These are phyloP conservation scores for Hipparchia sbordonii DNA, from an alignment of 2,888 invertebrate genomes.

Conservation along the genomic window DNA sequence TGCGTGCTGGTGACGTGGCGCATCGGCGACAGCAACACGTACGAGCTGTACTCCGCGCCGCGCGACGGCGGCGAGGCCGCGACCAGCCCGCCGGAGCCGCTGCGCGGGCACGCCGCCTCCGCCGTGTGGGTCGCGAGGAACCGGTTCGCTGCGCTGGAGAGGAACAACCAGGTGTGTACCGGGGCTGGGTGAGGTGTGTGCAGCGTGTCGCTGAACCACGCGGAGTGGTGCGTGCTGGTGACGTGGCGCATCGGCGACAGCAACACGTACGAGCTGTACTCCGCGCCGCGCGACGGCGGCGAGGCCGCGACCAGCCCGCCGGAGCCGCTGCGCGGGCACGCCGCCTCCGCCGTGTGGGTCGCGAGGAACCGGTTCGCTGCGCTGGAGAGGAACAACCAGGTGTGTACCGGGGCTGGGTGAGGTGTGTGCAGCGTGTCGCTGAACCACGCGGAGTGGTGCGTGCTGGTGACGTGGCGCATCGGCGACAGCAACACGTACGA, in stretches of 20 bases:
- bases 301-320: slow-evolving; percentile 81
- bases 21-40: slow-evolving; percentile 95
- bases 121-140: slow-evolving; percentile 97
- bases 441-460: slow-evolving; percentile 92
- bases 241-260: slow-evolving; percentile 92
- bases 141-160: slow-evolving; percentile 97
- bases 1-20: slow-evolving; percentile 92
- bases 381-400: slow-evolving; percentile 95
- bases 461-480: slow-evolving; percentile 90
- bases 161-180: slow-evolving; percentile 89
- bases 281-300: slow-evolving; percentile 89
- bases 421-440: too few species aligned
- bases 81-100: slow-evolving; percentile 79
- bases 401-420: slow-evolving; percentile 48
- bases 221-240: slow-evolving; percentile 96
- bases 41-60: slow-evolving; percentile 96
- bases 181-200: too few species aligned
- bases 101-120: slow-evolving; percentile 92
- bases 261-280: slow-evolving; percentile 96
- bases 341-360: slow-evolving; percentile 94
- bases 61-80: slow-evolving; percentile 84
- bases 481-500: slow-evolving; percentile 97
- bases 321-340: slow-evolving; percentile 87
- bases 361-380: slow-evolving; percentile 99
- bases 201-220: too few species aligned